Base-by-base conservation (phyloP, 1,140 invertebrate genomes). In the Latrodectus geometricus region DNA sequence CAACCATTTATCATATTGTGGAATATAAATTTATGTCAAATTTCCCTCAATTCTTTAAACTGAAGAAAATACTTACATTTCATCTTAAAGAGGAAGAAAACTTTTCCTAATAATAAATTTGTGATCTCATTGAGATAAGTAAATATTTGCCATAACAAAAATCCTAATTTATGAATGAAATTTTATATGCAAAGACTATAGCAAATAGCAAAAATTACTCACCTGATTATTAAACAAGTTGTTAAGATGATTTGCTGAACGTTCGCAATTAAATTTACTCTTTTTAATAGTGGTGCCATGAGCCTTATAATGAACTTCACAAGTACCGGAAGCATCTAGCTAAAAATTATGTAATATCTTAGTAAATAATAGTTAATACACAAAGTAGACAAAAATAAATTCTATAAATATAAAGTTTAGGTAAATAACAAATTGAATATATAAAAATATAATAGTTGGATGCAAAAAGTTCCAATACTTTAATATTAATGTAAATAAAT, bases 271-370 rank as follows among this genome's bases (percentile, higher is more conserved):
- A 15, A 15, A 61, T 72, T 86, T 86, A 12, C 49, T 70, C 61
- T 86, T 86, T 17, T 78, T 77, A 61, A 86, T 78, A 0, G 83
- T 86, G 49, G 61, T 48, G 21, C 83, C 83, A 70, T 77, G 74
- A n/a, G 20, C 66, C 77, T 77, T 86, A 52, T 86, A 86, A 35
- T 61, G 61, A 61, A 86, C 83, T 56, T 77, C 74, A 86, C 83
- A 86, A n/a, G 52, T 20, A 35, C 83, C 83, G 66, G 83, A 69
- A 20, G 77, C 83, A 78, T 86, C 83, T 48, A 21, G 9, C 83
- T 86, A 21, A 86, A 72, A 77, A 82, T 35, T 49, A 61, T 49
- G 23, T 7, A 49, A 21, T 11, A 69, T 23, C 21, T 49, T 48
- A 49, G 23, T 54, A 35, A 72, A 72, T 50, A 70, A 17, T 54